Evolutionary conservation across 30 jellyfish, hydroid and myxozoan species (phyloP).

Genomic region (Hydractinia symbiolongicarpus): DNA sequence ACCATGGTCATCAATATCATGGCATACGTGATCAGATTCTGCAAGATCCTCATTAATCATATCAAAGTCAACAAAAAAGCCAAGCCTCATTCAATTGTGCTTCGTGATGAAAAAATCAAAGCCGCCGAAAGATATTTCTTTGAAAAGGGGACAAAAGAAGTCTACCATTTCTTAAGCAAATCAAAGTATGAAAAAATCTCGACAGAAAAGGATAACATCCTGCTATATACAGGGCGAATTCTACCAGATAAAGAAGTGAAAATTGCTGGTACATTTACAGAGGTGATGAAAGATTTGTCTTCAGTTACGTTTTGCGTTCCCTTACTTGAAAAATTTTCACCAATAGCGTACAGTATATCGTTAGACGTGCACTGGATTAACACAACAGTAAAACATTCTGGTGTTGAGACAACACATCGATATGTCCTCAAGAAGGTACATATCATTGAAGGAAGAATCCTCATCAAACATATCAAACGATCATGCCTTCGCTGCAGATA

Average conservation of each 20-base stretch:
- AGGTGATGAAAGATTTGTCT: conserved; percentile 6
- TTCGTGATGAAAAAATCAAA: no score
- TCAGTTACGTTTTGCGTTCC: conserved; percentile 14
- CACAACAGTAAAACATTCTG: background rate
- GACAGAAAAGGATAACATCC: background rate
- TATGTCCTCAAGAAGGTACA: background rate
- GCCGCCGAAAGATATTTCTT: no score
- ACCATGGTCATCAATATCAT: conserved; percentile 6
- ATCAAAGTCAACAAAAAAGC: no score
- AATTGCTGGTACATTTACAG: conserved; percentile 1
- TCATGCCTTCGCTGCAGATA: conserved; percentile 5
- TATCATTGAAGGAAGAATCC: conserved; percentile 8
- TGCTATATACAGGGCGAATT: conserved; percentile 14
- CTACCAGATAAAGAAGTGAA: background rate
- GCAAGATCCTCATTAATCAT: no score
- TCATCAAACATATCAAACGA: background rate
- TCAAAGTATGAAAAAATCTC: background rate
- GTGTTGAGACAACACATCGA: background rate
- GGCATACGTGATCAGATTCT: background rate
- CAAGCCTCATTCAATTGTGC: background rate
- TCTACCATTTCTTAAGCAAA: background rate
- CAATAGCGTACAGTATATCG: no score
- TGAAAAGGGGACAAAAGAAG: no score
- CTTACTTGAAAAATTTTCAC: background rate
- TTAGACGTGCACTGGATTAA: background rate